Conservation (phyloP, 2,113 vertebrate genomes). For the Corythornis cristatus region DNA sequence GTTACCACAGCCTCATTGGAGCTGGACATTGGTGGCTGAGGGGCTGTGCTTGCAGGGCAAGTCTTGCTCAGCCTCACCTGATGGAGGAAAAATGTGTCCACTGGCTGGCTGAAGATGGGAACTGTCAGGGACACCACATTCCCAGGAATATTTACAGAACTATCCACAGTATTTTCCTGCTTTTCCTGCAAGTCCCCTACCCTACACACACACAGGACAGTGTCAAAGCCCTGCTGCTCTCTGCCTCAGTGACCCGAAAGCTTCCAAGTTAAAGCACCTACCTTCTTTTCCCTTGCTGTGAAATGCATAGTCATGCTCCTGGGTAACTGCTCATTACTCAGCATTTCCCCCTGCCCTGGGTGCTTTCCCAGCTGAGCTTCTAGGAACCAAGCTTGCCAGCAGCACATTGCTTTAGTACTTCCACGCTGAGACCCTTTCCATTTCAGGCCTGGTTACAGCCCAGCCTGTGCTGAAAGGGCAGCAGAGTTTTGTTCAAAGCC, state of each 20-base stretch:
- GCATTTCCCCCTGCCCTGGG: not conserved
- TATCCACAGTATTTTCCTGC: not conserved
- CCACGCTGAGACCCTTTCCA: not conserved
- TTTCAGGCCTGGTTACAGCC: not conserved
- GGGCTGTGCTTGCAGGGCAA: not conserved
- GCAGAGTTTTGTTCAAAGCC: not conserved
- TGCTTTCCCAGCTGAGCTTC: not conserved
- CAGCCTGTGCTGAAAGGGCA: not conserved
- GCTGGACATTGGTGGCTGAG: fast-evolving
- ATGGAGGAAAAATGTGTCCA: not conserved
- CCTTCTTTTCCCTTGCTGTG: not conserved
- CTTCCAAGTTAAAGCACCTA: not conserved
- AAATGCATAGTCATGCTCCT: not conserved
- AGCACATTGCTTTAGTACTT: not conserved
- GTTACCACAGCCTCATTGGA: not conserved
- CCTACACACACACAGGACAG: fast-evolving
- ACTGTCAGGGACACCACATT: not conserved
- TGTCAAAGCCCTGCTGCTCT: fast-evolving
- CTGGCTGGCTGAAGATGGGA: not conserved
- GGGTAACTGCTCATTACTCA: not conserved
- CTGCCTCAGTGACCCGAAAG: not conserved
- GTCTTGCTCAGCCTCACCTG: not conserved
- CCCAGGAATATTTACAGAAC: not conserved
- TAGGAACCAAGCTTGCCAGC: not conserved
- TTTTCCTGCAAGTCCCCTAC: not conserved